Conservation (phyloP, 2,113 vertebrate species). For the Excalfactoria chinensis region DNA sequence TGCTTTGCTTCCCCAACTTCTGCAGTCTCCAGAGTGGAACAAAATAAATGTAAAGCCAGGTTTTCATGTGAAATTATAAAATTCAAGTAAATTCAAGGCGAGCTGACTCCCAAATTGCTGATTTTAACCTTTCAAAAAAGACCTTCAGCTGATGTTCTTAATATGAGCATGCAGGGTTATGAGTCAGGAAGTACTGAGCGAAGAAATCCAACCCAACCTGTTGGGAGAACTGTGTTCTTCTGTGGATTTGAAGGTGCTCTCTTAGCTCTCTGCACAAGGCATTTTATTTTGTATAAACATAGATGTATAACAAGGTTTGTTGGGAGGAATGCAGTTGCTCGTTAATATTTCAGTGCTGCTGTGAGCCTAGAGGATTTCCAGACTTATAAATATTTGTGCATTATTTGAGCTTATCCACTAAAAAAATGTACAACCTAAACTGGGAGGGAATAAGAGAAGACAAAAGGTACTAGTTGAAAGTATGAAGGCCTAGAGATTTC, state of each 20-base stretch:
- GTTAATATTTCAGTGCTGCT: not conserved
- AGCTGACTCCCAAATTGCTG: not conserved
- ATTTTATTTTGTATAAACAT: slow-evolving; percentile 1
- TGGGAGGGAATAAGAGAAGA: not conserved
- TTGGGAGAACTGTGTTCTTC: not conserved
- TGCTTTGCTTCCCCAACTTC: slow-evolving; percentile 1
- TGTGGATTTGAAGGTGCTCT: not conserved
- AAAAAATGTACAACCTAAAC: not conserved
- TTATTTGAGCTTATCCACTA: not conserved
- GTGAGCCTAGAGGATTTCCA: not conserved
- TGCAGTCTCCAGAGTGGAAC: not conserved
- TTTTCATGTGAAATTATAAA: not conserved
- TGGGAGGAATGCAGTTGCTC: not conserved
- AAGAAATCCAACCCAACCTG: not conserved
- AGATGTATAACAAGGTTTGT: not conserved
- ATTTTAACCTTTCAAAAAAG: not conserved
- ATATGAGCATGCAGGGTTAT: not conserved
- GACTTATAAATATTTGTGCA: not conserved
- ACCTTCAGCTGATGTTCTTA: not conserved
- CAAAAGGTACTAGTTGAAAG: not conserved
- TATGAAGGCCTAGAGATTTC: not conserved
- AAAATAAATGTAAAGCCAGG: not conserved
- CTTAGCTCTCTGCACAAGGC: not conserved
- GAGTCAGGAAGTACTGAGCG: not conserved
- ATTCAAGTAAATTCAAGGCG: slow-evolving; percentile 1